Evolutionary conservation across 2,797 vertebrate species (phyloP).

Genomic region (Artibeus jamaicensis): DNA sequence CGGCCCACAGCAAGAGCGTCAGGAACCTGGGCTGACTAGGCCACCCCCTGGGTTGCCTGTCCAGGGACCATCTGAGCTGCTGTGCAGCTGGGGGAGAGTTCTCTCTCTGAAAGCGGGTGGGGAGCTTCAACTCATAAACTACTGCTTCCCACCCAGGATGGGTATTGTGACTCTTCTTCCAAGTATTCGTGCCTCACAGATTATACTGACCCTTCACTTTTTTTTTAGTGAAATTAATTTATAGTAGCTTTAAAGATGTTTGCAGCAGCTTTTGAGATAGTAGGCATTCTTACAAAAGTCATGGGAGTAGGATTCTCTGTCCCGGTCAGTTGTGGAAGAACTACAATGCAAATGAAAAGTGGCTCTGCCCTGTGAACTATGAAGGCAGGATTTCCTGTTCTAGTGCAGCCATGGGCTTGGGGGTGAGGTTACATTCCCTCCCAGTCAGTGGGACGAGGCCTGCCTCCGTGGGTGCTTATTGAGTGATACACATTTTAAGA

Average conservation of each 20-base stretch:
- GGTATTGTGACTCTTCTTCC: not conserved
- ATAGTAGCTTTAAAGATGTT: not conserved
- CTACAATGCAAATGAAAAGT: not conserved
- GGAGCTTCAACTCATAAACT: not conserved
- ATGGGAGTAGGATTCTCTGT: not conserved
- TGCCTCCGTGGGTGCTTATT: not conserved
- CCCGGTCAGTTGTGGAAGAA: not conserved
- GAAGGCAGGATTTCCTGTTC: not conserved
- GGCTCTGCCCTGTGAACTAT: too few species aligned
- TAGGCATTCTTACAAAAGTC: not conserved
- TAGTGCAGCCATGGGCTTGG: too few species aligned
- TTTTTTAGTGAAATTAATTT: not conserved
- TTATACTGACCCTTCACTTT: not conserved
- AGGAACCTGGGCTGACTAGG: not conserved
- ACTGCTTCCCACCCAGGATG: not conserved
- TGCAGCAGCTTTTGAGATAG: not conserved
- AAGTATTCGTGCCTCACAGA: not conserved
- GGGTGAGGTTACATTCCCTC: too few species aligned
- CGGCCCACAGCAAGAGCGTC: not conserved
- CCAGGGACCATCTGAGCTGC: not conserved
- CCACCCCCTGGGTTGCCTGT: not conserved
- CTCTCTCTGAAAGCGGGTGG: not conserved
- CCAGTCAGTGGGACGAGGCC: not conserved
- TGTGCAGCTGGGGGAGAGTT: not conserved
- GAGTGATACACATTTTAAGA: not conserved